phyloP scores from a whole-genome alignment of 2,113 vertebrate species.

The Carollia perspicillata region DNA sequence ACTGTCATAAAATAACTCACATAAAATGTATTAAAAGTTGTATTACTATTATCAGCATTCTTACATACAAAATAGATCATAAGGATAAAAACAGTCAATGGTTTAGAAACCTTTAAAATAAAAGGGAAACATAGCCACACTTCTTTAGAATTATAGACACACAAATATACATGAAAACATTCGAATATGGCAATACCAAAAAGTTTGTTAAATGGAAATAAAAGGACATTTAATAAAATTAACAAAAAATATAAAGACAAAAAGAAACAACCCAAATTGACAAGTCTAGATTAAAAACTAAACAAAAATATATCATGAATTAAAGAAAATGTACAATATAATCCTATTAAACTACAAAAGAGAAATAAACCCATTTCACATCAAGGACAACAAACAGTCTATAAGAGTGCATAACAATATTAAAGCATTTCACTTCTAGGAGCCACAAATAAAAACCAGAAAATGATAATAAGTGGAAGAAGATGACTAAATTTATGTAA shows the following conservation, averaged over 20 bases:
- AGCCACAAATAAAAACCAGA: constrained; percentile 24
- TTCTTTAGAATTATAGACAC: constrained; percentile 11
- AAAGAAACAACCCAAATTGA: neutral
- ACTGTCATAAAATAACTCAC: constrained; percentile 22
- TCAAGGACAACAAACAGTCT: neutral
- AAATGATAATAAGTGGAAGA: neutral
- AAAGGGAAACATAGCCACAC: neutral
- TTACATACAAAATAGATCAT: constrained; percentile 10
- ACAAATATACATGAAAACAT: neutral
- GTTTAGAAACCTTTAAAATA: neutral
- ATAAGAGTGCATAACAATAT: neutral
- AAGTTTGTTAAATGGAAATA: neutral
- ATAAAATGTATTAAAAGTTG: neutral
- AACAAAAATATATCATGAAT: constrained; percentile 17
- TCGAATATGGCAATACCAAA: neutral
- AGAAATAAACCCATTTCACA: neutral
- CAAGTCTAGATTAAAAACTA: neutral
- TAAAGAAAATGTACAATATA: neutral
- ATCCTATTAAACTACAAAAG: constrained; percentile 21
- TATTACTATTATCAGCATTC: neutral
- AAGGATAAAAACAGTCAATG: constrained; percentile 8
- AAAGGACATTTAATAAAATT: neutral
- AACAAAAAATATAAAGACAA: neutral
- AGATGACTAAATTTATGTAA: neutral
- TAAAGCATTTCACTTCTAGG: neutral